A percentile compares a stretch with the other conserved stretches of the same genome.
phyloP scores from a whole-genome alignment of 2,113 vertebrate species.

The Chaetura pelagica region DNA sequence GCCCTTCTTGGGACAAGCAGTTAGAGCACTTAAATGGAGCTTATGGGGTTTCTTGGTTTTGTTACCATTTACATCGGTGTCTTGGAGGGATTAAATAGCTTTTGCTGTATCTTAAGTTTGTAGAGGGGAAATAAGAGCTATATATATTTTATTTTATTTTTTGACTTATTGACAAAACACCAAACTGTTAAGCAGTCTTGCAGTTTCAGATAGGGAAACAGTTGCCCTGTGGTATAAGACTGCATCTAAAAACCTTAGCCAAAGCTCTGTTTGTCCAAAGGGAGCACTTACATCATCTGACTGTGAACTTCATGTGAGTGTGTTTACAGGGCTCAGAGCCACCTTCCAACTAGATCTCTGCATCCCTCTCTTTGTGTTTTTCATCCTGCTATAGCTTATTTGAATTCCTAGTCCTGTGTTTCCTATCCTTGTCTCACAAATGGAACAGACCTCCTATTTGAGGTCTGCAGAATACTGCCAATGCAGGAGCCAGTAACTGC shows the following conservation, averaged over 20 bases:
- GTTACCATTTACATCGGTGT: not conserved
- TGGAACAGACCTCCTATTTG: not conserved
- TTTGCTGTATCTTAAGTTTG: not conserved
- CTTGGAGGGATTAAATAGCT: not conserved
- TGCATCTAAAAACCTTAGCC: not conserved
- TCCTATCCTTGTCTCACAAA: not conserved
- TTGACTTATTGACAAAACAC: not conserved
- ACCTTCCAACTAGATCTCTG: not conserved
- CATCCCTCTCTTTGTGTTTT: not conserved
- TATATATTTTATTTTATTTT: not conserved
- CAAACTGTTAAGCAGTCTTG: not conserved
- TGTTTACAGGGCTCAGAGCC: not conserved
- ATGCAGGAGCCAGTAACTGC: not conserved
- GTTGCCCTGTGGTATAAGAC: not conserved
- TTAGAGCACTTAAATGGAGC: not conserved
- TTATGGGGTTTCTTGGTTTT: conserved; percentile 23
- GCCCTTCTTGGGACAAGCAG: not conserved
- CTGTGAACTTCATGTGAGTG: rapidly evolving
- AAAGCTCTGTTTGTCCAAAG: not conserved
- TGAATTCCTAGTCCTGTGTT: not conserved
- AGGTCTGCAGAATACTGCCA: not conserved
- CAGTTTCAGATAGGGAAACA: not conserved
- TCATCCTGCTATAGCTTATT: rapidly evolving
- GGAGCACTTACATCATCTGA: not conserved
- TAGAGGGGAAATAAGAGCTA: not conserved